Conservation (phyloP, 2,888 invertebrate species). For the Exocentrus adspersus region DNA sequence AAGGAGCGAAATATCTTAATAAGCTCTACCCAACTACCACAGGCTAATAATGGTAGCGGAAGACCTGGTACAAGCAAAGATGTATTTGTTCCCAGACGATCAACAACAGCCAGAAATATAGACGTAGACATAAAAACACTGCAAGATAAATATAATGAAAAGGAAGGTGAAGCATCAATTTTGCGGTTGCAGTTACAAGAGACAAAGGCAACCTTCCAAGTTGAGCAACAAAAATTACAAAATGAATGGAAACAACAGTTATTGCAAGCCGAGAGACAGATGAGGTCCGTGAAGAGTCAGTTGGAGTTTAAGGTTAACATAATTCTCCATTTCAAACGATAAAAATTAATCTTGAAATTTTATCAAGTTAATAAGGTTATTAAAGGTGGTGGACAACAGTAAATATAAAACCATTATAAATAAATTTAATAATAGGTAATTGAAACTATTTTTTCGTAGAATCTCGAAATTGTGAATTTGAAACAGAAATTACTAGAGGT, state of each 20-base stretch:
- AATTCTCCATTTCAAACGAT: no score
- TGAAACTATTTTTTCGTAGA: slow-evolving; percentile 63
- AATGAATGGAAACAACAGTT: slow-evolving; percentile 67
- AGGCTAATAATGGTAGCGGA: neutral
- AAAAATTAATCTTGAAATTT: no score
- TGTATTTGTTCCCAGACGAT: slow-evolving; percentile 20
- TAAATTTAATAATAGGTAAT: no score
- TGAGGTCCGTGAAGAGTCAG: slow-evolving; percentile 65
- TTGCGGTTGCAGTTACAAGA: slow-evolving; percentile 67
- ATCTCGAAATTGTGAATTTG: slow-evolving; percentile 68
- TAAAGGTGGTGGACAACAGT: no score
- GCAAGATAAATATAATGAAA: slow-evolving; percentile 66
- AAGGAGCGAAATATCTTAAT: slow-evolving; percentile 41
- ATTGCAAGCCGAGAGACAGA: slow-evolving; percentile 60
- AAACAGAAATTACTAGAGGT: slow-evolving; percentile 64
- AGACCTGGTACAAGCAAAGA: slow-evolving; percentile 32
- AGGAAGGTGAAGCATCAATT: slow-evolving; percentile 69
- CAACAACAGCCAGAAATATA: slow-evolving; percentile 32
- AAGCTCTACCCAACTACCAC: slow-evolving; percentile 39
- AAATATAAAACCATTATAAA: no score
- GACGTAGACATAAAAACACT: slow-evolving; percentile 48
- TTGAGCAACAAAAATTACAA: slow-evolving; percentile 62
- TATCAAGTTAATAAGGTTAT: no score
- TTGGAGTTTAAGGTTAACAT: slow-evolving; percentile 68
- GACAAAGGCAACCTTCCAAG: slow-evolving; percentile 63